Conservation (phyloP, 2,888 invertebrate genomes). For the Galeruca laticollis region DNA sequence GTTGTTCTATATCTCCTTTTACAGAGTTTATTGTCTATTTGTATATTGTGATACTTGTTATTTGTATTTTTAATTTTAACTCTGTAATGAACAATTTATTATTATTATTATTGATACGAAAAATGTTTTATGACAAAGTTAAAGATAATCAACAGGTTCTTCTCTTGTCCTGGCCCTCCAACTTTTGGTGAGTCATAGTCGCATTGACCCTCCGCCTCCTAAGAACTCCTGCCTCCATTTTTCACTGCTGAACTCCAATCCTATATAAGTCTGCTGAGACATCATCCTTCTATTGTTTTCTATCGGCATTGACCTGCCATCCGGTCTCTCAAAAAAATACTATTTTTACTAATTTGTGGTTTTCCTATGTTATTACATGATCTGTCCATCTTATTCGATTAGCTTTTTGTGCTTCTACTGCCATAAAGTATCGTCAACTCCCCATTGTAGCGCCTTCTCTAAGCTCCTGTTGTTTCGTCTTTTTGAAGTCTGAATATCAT, state of each 20-base stretch:
- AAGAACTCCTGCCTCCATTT: neutral
- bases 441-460: neutral
- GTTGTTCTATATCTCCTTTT: too few species aligned
- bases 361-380: neutral
- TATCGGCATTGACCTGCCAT: neutral
- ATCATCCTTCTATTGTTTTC: neutral
- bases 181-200: neutral
- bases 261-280: neutral
- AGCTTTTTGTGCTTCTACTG: neutral
- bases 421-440: neutral
- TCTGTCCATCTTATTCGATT: neutral
- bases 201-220: neutral
- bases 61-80: too few species aligned
- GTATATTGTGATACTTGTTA: too few species aligned
- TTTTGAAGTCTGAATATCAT: neutral
- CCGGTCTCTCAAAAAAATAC: neutral
- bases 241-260: neutral
- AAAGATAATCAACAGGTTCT: too few species aligned
- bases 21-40: too few species aligned
- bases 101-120: too few species aligned
- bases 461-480: neutral
- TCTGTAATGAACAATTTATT: too few species aligned
- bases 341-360: neutral
- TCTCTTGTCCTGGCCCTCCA: neutral
- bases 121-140: too few species aligned